Percentiles rank a stretch among this genome's conserved stretches.
These are phyloP conservation scores for Bellardia pandia DNA, from an alignment of 2,888 invertebrate genomes.

Conservation along the genomic window DNA sequence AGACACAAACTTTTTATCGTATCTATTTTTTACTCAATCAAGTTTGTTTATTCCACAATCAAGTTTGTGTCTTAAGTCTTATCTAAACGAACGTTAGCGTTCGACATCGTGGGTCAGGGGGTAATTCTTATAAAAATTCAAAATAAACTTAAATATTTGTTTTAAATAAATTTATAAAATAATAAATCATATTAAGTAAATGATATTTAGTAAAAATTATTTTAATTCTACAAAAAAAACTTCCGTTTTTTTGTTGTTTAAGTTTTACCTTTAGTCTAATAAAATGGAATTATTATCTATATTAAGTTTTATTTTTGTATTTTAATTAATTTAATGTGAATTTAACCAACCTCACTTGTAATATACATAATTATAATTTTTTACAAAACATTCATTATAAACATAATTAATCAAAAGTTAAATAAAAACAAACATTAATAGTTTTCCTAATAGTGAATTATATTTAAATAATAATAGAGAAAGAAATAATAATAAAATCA, in stretches of 20 bases:
- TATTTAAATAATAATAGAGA: conserved; percentile 23
- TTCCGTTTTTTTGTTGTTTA: neutral
- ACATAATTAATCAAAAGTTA: neutral
- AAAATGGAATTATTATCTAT: neutral
- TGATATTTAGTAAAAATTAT: conserved; percentile 1
- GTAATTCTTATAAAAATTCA: neutral
- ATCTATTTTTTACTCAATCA: too few relatives aligned
- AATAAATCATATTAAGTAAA: neutral
- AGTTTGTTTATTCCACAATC: too few relatives aligned
- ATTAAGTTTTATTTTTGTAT: conserved; percentile 13
- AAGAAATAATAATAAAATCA: conserved; percentile 28
- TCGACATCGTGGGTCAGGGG: too few relatives aligned
- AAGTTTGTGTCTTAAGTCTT: too few relatives aligned
- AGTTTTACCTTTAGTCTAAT: conserved; percentile 22
- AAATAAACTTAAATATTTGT: neutral
- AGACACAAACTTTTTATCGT: too few relatives aligned
- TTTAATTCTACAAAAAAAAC: neutral
- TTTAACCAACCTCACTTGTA: conserved; percentile 19
- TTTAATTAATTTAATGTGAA: neutral
- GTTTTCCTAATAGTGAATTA: conserved; percentile 44
- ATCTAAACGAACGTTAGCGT: too few relatives aligned
- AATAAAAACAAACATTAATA: conserved; percentile 22
- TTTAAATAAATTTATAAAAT: neutral
- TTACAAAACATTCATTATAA: conserved; percentile 10
- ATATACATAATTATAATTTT: conserved; percentile 36